Base-by-base conservation (phyloP, 2,888 invertebrate species). In the Clistopyga incitator region DNA sequence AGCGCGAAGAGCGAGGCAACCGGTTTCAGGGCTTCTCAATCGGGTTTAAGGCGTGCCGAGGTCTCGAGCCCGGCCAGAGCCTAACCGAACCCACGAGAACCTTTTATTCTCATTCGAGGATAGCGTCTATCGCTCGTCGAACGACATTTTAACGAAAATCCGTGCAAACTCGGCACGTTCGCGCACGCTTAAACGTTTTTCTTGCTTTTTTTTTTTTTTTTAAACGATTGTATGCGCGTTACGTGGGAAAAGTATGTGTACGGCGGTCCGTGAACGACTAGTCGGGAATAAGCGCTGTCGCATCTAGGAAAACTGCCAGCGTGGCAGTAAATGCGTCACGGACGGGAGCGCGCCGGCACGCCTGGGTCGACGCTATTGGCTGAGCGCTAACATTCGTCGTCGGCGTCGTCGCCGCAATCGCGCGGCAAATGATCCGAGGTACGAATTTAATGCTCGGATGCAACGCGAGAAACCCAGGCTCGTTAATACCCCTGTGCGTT, bases 271-370 rank as follows among this genome's bases (percentile, higher is more conserved):
- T 74, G 74, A 78, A 78, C 76, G 78, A 82, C 81, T 81, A 80
- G 82, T 81, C 76, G 81, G 74, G 74, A 85, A 82, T 81, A 78
- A 76, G 64, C 76, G 76, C 74, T 81, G 81, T 85, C 84, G 83
- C 85, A 87, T 91, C 59, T 78, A 72, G 78, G 72, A 72, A 92
- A 92, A 93, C 93, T 94, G 95, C 95, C 95, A 95, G 94, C 95
- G 95, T 95, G 95, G 95, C 95, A 95, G 91, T 94, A 94, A 94
- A 95, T 94, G 95, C 95, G 95, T 95, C 95, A 95, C 92, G 88
- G 90, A 25, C 47, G 68, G 15, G 13, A 13, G n/a, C 20, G 68
- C 25, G 34, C 68, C 47, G 38, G 47, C 52, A 25, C 61, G 71
- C 75, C 29, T 52, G 71, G 42, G n/a, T 20, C 10, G 10, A 1